phyloP scores from a whole-genome alignment of 2,797 vertebrate genomes.

The Gobio occitaniae region DNA sequence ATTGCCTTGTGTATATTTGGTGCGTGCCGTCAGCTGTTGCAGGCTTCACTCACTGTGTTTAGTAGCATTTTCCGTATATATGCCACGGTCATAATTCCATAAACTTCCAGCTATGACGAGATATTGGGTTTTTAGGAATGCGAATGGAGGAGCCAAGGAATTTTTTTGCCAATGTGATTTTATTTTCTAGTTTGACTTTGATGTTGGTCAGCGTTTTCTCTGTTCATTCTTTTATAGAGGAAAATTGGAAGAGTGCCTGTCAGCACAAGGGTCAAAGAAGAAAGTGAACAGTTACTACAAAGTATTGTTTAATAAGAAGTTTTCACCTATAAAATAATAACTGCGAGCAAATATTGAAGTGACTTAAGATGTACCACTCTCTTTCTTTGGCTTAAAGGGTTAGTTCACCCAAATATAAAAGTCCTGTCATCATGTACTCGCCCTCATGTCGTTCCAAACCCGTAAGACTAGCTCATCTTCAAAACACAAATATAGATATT shows the following conservation, averaged over 20 bases:
- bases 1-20: conserved; percentile 49
- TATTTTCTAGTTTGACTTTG: conserved; percentile 72
- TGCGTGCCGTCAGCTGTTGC: conserved; percentile 48
- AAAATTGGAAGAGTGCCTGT: conserved; percentile 73
- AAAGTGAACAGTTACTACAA: conserved; percentile 57
- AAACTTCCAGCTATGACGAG: conserved; percentile 67
- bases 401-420: background rate
- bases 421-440: background rate
- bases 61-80: conserved; percentile 58
- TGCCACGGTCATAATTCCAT: conserved; percentile 56
- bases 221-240: conserved; percentile 63
- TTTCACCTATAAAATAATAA: conserved; percentile 43
- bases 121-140: conserved; percentile 72
- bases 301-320: conserved; percentile 53
- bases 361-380: conserved; percentile 16
- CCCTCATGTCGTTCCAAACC: background rate
- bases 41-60: conserved; percentile 49
- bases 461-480: background rate
- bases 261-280: conserved; percentile 67
- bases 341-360: conserved; percentile 32
- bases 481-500: background rate
- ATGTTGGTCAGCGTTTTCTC: conserved; percentile 70
- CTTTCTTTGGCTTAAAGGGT: conserved; percentile 22
- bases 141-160: conserved; percentile 64
- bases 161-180: conserved; percentile 68